A percentile compares a stretch with the other conserved stretches of the same genome.
Conservation (phyloP, 2,797 vertebrate genomes). For the Euthynnus affinis region DNA sequence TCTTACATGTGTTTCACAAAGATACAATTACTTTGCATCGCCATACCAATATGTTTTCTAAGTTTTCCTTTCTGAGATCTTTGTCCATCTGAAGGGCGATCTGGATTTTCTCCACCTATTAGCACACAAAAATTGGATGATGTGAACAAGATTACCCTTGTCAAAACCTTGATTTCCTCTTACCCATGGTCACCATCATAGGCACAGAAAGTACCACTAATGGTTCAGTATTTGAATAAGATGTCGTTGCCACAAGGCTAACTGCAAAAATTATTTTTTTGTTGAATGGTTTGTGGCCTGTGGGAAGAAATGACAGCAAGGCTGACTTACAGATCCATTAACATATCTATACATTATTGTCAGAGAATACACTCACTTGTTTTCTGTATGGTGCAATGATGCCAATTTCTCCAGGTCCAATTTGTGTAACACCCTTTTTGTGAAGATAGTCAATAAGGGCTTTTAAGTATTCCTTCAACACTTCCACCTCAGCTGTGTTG, state of each 20-base stretch:
- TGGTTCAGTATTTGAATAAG: too few species aligned
- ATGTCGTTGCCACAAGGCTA: too few species aligned
- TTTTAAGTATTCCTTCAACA: constrained; percentile 86
- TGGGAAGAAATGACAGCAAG: neutral
- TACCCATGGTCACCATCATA: too few species aligned
- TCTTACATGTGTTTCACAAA: neutral
- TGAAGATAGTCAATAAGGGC: constrained; percentile 83
- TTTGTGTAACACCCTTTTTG: constrained; percentile 78
- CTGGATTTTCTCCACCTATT: constrained; percentile 62
- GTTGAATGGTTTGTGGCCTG: neutral
- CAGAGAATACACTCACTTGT: constrained; percentile 84
- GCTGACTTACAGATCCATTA: neutral
- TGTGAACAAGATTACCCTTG: neutral
- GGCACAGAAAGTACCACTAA: too few species aligned
- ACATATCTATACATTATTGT: neutral
- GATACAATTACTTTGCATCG: neutral
- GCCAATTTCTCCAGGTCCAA: constrained; percentile 87
- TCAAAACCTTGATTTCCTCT: too few species aligned
- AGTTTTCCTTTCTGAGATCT: constrained; percentile 37
- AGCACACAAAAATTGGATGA: neutral
- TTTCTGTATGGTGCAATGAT: constrained; percentile 93
- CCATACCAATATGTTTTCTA: constrained; percentile 53
- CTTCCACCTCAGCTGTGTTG: constrained; percentile 88
- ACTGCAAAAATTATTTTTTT: neutral
- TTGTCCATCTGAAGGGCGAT: constrained; percentile 32